A percentile compares a stretch with the other conserved stretches of the same genome.
Conservation (phyloP, 2,888 invertebrate species). For the Gastrophysa polygoni region DNA sequence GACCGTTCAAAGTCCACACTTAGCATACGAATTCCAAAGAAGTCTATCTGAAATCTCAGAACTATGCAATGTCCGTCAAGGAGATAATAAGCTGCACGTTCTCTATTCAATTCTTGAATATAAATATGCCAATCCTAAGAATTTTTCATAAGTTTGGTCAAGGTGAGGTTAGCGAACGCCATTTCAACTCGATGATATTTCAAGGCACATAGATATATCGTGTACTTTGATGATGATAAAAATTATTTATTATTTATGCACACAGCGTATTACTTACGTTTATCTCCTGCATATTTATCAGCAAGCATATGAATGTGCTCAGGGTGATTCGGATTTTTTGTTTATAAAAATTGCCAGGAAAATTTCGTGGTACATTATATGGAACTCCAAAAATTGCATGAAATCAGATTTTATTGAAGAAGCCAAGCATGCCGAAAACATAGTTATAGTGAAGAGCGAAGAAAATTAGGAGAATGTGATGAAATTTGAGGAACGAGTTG, state of each 20-base stretch:
- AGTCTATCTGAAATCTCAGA: too few relatives aligned
- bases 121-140: neutral
- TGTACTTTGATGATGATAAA: constrained; percentile 37
- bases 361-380: constrained; percentile 37
- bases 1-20: too few relatives aligned
- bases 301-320: constrained; percentile 31
- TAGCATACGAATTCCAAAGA: too few relatives aligned
- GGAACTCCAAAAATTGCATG: too few relatives aligned
- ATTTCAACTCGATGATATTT: constrained; percentile 33
- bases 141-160: constrained; percentile 11
- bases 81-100: neutral
- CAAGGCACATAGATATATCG: constrained; percentile 37
- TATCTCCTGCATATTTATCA: constrained; percentile 48
- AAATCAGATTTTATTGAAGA: too few relatives aligned
- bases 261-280: constrained; percentile 39
- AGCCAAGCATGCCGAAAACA: too few relatives aligned
- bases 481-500: too few relatives aligned
- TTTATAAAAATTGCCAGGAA: too few relatives aligned
- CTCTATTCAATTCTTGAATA: neutral
- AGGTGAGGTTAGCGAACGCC: constrained; percentile 39
- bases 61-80: neutral
- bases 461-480: too few relatives aligned
- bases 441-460: too few relatives aligned
- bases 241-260: constrained; percentile 41
- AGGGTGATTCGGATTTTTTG: constrained; percentile 45